Base-by-base conservation (phyloP, 2,888 invertebrate species). In the Lepidocyrtoides sp. region DNA sequence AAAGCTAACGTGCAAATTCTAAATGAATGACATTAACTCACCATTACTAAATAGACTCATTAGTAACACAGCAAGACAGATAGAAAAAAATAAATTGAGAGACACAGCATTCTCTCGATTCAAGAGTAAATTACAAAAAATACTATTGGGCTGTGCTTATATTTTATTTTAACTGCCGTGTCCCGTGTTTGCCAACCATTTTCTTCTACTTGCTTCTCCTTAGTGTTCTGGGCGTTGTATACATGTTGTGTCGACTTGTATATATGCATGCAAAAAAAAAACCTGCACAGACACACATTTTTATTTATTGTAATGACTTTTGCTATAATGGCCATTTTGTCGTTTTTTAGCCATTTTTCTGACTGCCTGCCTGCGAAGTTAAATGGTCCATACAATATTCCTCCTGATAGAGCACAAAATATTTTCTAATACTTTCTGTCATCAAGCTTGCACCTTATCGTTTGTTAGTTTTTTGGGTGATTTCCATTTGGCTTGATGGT, bases 11-110 rank as follows among this genome's bases (percentile, higher is more conserved):
- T 63, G 82, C 63, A 44, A 82, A 57, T 81, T 57, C 57, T 54
- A 63, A 60, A 63, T 57, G 57, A 79, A 57, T 82, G 82, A 82
- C 79, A 79, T 20, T 79, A 57, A 79, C 79, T 79, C 54, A 12
- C 54, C 79, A 79, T 57, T 29, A 79, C 79, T 79, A 79, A 79
- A 79, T 10, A 79, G 79, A 79, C 10, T 79, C 79, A 79, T 79
- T 79, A 79, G 79, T 79, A 79, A 36, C 79, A 79, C 79, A 79
- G 79, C 79, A 57, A 57, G 79, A 79, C 32, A 79, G 29, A 29
- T n/a, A 77, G 66, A 77, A n/a, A 77, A 23, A 44, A 44, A 44
- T 79, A 57, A 57, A 57, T 79, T 29, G 32, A 32, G 14, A 57
- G 54, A 57, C 20, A 1, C 79, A 54, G 14, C 57, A 79, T 79